These are phyloP conservation scores for Pipistrellus nathusii DNA, from an alignment of 2,797 vertebrate genomes.

Conservation along the genomic window DNA sequence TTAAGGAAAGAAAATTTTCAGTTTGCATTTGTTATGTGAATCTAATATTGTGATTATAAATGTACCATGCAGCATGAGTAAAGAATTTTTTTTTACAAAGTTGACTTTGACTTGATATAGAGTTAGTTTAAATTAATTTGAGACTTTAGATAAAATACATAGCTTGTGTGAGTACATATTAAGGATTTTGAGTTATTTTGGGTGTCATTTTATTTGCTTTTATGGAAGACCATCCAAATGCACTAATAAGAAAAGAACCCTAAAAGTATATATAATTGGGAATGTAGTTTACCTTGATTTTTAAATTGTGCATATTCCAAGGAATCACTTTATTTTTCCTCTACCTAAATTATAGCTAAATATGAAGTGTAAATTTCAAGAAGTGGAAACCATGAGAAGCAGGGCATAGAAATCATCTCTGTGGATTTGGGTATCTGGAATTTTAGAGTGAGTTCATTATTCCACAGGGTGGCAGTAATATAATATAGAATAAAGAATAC, in stretches of 20 bases:
- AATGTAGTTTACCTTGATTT: background rate
- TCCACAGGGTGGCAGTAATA: constrained; percentile 88
- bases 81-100: background rate
- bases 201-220: background rate
- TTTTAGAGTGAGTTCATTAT: background rate
- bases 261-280: background rate
- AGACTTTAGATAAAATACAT: background rate
- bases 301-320: background rate
- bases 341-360: background rate
- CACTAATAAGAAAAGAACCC: background rate
- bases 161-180: background rate
- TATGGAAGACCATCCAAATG: background rate
- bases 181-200: background rate
- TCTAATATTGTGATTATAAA: background rate
- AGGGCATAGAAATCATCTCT: background rate
- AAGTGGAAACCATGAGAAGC: background rate
- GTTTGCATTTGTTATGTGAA: background rate
- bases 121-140: background rate
- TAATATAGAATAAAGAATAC: constrained; percentile 46
- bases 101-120: background rate
- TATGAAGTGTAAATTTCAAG: background rate
- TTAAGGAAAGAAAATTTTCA: background rate
- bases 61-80: background rate
- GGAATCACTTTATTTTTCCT: background rate
- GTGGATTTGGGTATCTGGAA: background rate